Conservation (phyloP, 2,797 vertebrate genomes). For the Australoheros facetus region DNA sequence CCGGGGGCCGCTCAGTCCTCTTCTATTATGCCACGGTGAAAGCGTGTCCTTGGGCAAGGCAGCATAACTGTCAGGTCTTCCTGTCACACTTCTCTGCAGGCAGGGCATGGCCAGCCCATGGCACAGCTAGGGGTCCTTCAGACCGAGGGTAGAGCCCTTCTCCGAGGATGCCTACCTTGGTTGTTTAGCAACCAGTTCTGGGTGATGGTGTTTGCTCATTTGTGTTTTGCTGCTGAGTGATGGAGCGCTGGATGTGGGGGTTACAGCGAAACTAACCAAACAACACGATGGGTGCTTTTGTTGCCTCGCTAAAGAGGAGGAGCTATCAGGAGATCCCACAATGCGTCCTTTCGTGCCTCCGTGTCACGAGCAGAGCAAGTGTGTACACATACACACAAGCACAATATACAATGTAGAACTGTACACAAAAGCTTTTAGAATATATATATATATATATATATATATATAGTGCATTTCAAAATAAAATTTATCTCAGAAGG, state of each 20-base stretch:
- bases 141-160: conserved; percentile 62
- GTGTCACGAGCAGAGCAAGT: conserved; percentile 51
- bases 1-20: conserved; percentile 63
- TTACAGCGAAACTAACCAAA: conserved; percentile 75
- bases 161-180: conserved; percentile 77
- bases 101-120: conserved; percentile 71
- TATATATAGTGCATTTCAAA: background rate
- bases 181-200: conserved; percentile 80
- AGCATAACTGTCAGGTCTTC: conserved; percentile 81
- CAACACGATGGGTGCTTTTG: conserved; percentile 72
- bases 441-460: background rate
- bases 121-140: conserved; percentile 80
- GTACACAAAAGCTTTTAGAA: background rate
- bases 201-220: conserved; percentile 67
- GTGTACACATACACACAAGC: background rate
- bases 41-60: conserved; percentile 79
- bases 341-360: conserved; percentile 50
- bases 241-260: conserved; percentile 55
- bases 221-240: conserved; percentile 68
- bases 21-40: conserved; percentile 78
- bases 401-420: background rate
- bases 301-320: conserved; percentile 59
- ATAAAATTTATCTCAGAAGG: background rate
- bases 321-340: conserved; percentile 53
- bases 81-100: conserved; percentile 83